phyloP scores from a whole-genome alignment of 2,797 vertebrate species.

The Sarcophilus harrisii region DNA sequence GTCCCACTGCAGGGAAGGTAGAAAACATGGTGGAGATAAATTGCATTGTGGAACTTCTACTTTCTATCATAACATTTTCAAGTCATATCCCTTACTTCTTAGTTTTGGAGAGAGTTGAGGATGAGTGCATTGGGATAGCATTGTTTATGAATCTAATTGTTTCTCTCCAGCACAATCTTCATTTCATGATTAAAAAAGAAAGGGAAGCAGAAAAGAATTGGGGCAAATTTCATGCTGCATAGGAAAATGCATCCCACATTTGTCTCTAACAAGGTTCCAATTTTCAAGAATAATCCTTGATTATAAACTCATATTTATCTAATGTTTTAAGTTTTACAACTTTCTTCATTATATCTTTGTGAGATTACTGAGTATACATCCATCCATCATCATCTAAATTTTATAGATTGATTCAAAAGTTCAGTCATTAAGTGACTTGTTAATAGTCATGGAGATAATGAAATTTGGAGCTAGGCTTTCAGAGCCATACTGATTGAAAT shows the following conservation, averaged over 20 bases:
- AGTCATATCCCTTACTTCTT: not conserved
- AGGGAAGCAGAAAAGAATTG: not conserved
- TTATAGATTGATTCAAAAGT: not conserved
- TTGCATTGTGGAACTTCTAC: not conserved
- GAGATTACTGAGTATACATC: not conserved
- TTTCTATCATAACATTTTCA: slow-evolving; percentile 1
- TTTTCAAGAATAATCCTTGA: not conserved
- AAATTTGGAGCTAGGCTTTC: not conserved
- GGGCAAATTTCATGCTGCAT: not conserved
- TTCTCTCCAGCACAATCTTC: not conserved
- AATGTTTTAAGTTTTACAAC: not conserved
- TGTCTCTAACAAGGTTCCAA: not conserved
- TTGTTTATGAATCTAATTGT: not conserved
- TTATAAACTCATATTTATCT: not conserved
- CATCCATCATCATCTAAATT: not conserved
- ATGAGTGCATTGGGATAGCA: not conserved
- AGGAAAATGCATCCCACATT: not conserved
- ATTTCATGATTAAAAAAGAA: not conserved
- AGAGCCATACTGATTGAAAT: not conserved
- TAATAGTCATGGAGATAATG: not conserved
- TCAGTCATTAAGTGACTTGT: not conserved
- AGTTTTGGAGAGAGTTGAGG: not conserved
- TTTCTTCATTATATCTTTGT: not conserved
- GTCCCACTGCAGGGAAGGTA: not conserved
- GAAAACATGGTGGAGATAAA: not conserved